Conservation (phyloP, 2,113 vertebrate species). For the Tylochromis polylepis region DNA sequence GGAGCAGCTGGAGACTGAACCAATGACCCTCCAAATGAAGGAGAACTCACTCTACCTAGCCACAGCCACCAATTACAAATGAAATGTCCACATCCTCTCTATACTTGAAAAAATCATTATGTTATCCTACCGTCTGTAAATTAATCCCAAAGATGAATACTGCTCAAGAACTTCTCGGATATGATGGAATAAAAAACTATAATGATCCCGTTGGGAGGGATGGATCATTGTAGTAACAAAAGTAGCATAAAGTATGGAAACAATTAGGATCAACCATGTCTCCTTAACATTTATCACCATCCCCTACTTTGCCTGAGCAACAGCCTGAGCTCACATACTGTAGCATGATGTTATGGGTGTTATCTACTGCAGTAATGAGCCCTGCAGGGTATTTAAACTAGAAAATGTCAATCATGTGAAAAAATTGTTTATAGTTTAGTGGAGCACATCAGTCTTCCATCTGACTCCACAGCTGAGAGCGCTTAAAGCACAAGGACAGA, state of each 20-base stretch:
- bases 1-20: background rate
- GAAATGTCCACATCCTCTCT: background rate
- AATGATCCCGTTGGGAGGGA: background rate
- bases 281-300: background rate
- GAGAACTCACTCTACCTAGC: background rate
- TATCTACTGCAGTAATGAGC: constrained; percentile 26
- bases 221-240: background rate
- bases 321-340: background rate
- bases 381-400: constrained; percentile 7
- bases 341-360: background rate
- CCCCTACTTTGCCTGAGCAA: background rate
- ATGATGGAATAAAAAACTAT: background rate
- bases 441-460: constrained; percentile 13
- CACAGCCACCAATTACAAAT: background rate
- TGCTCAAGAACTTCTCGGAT: background rate
- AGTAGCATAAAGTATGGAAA: constrained; percentile 21
- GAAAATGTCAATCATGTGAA: constrained; percentile 23
- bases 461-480: constrained; percentile 39
- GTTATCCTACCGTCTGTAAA: background rate
- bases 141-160: background rate
- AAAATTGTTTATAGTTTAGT: constrained; percentile 2
- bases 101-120: background rate
- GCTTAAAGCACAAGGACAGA: constrained; percentile 16
- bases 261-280: background rate
- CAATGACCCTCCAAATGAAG: background rate